A percentile compares a stretch with the other conserved stretches of the same genome.
These are phyloP conservation scores for Lagria hirta DNA, from an alignment of 2,888 invertebrate species.

Conservation along the genomic window DNA sequence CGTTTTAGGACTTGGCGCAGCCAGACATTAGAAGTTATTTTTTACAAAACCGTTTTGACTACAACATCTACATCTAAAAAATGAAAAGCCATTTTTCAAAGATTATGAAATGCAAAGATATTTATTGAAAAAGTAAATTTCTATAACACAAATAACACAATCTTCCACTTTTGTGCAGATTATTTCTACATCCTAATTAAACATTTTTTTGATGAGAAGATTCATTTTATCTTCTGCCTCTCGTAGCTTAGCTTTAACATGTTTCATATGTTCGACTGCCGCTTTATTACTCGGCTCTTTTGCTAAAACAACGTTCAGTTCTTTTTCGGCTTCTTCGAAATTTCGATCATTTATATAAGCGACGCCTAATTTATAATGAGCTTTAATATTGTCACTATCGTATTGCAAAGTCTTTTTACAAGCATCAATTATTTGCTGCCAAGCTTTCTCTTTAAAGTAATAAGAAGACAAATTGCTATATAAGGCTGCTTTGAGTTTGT, in stretches of 20 bases:
- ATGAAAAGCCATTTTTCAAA: no score
- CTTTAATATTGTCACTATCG: constrained; percentile 53
- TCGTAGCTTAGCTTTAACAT: constrained; percentile 60
- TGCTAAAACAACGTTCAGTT: constrained; percentile 59
- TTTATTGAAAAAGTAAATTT: no score
- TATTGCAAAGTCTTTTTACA: constrained; percentile 56
- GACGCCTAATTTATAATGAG: constrained; percentile 56
- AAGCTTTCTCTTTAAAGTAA: constrained; percentile 69
- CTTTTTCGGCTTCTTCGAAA: constrained; percentile 65
- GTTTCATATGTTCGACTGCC: constrained; percentile 60
- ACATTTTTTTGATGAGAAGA: constrained; percentile 58
- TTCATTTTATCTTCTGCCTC: constrained; percentile 62
- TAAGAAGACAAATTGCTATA: constrained; percentile 84
- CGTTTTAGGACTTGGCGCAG: no score
- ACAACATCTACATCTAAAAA: no score
- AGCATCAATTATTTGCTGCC: constrained; percentile 65
- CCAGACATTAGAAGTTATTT: no score
- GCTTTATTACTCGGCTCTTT: constrained; percentile 69
- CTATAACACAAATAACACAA: no score
- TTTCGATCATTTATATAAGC: constrained; percentile 61
- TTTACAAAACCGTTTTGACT: no score
- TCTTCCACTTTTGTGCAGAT: no score
- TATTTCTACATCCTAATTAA: constrained; percentile 36
- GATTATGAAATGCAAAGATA: no score
- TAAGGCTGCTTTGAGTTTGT: constrained; percentile 64